A percentile compares a stretch with the other conserved stretches of the same genome.
Evolutionary conservation across 2,888 invertebrate species (phyloP).

Genomic region (Zootermopsis nevadensis): DNA sequence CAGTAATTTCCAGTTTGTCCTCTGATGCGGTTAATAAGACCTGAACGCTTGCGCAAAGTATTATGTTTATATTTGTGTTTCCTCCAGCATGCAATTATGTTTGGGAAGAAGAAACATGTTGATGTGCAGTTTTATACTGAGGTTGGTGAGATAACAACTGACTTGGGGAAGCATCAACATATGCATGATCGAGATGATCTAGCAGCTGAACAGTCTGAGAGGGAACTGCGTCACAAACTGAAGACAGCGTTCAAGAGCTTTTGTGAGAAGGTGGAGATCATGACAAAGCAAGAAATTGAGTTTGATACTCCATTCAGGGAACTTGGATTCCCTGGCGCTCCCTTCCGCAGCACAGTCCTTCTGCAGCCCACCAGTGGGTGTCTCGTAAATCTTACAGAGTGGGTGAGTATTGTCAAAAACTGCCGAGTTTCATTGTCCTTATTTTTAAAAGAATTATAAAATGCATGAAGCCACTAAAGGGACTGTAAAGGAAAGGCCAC

Average conservation of each 20-base stretch:
- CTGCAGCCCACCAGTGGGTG: conserved; percentile 98
- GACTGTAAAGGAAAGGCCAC: too few species aligned
- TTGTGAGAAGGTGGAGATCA: conserved; percentile 94
- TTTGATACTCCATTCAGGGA: conserved; percentile 99
- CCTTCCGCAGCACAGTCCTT: conserved; percentile 94
- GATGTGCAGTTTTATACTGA: conserved; percentile 99
- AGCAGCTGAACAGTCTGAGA: conserved; percentile 97
- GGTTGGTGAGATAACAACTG: conserved; percentile 99
- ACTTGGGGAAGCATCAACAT: conserved; percentile 98
- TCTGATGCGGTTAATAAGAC: too few species aligned
- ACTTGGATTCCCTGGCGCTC: conserved; percentile 97
- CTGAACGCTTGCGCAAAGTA: too few species aligned
- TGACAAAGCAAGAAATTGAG: conserved; percentile 97
- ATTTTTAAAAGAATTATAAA: too few species aligned
- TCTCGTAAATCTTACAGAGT: conserved; percentile 96
- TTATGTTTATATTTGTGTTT: background rate
- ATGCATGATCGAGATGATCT: conserved; percentile 99
- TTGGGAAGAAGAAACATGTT: conserved; percentile 97
- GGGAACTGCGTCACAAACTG: conserved; percentile 94
- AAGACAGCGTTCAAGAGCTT: conserved; percentile 99
- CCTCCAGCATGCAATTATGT: conserved; percentile 93
- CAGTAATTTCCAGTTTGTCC: too few species aligned
- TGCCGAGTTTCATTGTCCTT: too few species aligned
- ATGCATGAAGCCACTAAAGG: too few species aligned
- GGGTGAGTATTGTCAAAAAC: conserved; percentile 69